A percentile compares a stretch with the other conserved stretches of the same genome.
Conservation (phyloP, 2,888 invertebrate genomes). For the Minunthozetes semirufus region DNA sequence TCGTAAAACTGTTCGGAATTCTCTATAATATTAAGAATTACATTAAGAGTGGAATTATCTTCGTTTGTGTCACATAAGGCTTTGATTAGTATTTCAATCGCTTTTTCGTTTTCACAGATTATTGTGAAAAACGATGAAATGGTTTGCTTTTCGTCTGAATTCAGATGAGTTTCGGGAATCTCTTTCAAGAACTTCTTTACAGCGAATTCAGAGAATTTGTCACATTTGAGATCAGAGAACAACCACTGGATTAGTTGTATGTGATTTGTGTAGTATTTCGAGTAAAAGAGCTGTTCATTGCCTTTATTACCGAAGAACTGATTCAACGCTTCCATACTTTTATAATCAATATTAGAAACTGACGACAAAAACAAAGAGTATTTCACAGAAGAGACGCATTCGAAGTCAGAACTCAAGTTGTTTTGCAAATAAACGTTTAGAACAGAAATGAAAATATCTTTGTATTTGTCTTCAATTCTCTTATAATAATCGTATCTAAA, state of each 20-base stretch:
- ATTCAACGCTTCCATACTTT: background rate
- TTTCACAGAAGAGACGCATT: background rate
- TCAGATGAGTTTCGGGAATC: background rate
- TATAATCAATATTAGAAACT: too few species aligned
- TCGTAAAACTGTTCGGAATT: background rate
- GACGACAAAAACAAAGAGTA: background rate
- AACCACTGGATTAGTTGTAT: background rate
- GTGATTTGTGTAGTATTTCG: slow-evolving; percentile 2
- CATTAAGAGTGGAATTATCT: background rate
- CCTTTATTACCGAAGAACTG: background rate
- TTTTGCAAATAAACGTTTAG: background rate
- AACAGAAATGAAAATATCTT: background rate
- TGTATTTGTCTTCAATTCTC: background rate
- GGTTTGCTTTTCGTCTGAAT: background rate
- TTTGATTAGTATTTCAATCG: background rate
- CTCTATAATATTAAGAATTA: background rate
- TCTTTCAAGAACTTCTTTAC: background rate
- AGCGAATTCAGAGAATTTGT: background rate
- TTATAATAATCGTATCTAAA: background rate
- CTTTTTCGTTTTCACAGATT: background rate
- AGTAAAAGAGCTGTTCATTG: background rate
- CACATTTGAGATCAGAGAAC: background rate
- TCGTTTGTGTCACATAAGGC: background rate
- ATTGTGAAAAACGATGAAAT: background rate
- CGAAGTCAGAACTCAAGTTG: background rate